These are phyloP conservation scores for Dryadula phaetusa DNA, from an alignment of 2,888 invertebrate genomes.

Conservation along the genomic window DNA sequence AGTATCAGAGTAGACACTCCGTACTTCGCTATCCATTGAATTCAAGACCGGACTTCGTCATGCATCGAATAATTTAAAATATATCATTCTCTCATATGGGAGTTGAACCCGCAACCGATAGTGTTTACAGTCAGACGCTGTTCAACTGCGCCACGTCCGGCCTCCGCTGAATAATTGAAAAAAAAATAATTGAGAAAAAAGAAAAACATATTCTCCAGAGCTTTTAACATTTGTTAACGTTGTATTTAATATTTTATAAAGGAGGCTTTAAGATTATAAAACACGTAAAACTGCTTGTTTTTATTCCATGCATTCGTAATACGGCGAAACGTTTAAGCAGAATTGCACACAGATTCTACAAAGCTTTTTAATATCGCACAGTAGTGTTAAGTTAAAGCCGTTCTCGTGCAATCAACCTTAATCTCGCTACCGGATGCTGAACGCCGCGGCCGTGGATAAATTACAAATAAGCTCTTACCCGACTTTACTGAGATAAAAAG, in stretches of 20 bases:
- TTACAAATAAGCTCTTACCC: constrained; percentile 23
- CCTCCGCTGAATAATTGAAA: not conserved
- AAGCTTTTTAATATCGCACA: constrained; percentile 24
- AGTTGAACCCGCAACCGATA: too few species aligned
- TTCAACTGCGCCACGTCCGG: too few species aligned
- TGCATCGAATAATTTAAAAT: too few species aligned
- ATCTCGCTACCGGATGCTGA: constrained; percentile 25
- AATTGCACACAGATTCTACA: constrained; percentile 11
- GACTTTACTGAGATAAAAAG: not conserved
- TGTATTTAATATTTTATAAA: not conserved
- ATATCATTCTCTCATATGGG: too few species aligned
- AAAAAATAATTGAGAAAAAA: not conserved
- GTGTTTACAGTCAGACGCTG: too few species aligned
- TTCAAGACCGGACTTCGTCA: too few species aligned
- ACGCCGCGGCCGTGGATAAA: constrained; percentile 25
- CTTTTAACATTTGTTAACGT: not conserved
- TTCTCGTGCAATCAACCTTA: constrained; percentile 39
- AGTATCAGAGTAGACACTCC: too few species aligned
- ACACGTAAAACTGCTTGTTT: constrained; percentile 11
- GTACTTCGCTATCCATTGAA: too few species aligned
- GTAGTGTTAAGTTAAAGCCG: constrained; percentile 33
- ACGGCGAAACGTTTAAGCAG: constrained; percentile 11
- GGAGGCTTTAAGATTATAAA: constrained; percentile 10
- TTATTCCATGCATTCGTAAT: constrained; percentile 15
- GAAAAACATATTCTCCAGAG: not conserved